Conservation (phyloP, 2,888 invertebrate species). For the Tachina lurida region DNA sequence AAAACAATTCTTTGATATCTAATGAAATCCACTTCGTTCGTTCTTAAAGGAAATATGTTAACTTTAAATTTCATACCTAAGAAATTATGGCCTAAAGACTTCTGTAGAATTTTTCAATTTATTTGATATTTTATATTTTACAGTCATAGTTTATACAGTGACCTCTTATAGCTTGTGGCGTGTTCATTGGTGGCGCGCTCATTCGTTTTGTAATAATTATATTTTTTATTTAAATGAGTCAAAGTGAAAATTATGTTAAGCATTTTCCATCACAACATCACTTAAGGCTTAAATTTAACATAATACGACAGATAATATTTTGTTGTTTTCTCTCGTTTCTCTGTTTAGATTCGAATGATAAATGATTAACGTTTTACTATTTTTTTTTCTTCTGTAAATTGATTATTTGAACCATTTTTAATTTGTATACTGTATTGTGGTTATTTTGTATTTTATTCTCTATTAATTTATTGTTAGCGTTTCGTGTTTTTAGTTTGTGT, state of each 20-base stretch:
- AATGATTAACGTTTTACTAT: constrained; percentile 75
- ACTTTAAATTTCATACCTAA: constrained; percentile 9
- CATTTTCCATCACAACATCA: constrained; percentile 74
- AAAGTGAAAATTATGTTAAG: constrained; percentile 79
- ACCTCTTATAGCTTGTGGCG: constrained; percentile 53
- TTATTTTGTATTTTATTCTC: constrained; percentile 12
- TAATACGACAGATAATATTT: constrained; percentile 81
- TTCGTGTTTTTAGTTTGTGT: constrained; percentile 22
- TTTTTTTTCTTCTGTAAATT: constrained; percentile 68
- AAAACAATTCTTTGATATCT: constrained; percentile 10
- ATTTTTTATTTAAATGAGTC: constrained; percentile 76
- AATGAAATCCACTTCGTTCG: constrained; percentile 45
- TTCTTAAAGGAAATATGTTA: constrained; percentile 45
- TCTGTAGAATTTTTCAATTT: constrained; percentile 19
- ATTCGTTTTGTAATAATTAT: constrained; percentile 77
- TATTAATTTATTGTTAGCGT: background rate
- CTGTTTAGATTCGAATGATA: constrained; percentile 75
- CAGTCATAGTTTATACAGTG: constrained; percentile 3
- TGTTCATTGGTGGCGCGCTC: constrained; percentile 71
- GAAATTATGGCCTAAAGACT: constrained; percentile 58
- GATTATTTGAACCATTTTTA: constrained; percentile 77
- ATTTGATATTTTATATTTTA: constrained; percentile 4
- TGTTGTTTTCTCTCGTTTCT: constrained; percentile 50
- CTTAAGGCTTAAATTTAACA: constrained; percentile 76
- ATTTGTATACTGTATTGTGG: constrained; percentile 70